Base-by-base conservation (phyloP, 2,888 invertebrate species). In the Tinea pellionella region DNA sequence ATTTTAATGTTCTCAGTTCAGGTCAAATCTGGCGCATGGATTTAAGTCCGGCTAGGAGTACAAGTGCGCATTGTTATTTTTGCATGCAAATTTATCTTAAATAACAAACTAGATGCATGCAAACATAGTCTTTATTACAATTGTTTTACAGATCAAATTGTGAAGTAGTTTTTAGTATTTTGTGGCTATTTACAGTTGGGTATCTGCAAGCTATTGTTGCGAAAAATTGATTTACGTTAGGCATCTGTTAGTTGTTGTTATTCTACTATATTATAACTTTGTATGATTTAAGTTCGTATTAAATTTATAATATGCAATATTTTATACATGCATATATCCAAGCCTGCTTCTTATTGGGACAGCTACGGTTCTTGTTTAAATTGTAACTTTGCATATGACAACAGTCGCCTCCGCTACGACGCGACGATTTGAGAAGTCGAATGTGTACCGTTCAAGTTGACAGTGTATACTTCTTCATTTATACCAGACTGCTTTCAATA, bases 151-250 rank as follows among this genome's bases (percentile, higher is more conserved):
- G 47, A 2, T 13, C 13, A 47, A 1, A 12, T 47, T 47, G 9
- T 2, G 1, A 9, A 6, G 37, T 9, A 12, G n/a, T 9, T 12
- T n/a, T 2, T 2, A 37, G 37, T 2, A 6, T 12, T 1, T 37
- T 37, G n/a, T n/a, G n/a, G 2, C n/a, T 12, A 12, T 37, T 37
- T 9, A 37, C 9, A 6, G 37, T 37, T 37, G 16, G 13, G 13
- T 3, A 57, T 32, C 32, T 12, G 8, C n/a, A 13, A 32, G 61
- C 73, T 68, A 78, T 82, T 83, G 81, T 85, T 85, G 84, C 84
- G 84, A 83, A 84, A 84, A 85, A 85, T 83, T 85, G 83, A 85
- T 85, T 85, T 85, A 85, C 78, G 81, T 72, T 75, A 73, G 72
- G 78, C 82, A 83, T 83, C 80, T 81, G 78, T 80, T 78, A 69